Percentiles rank a stretch among this genome's conserved stretches.
Conservation (phyloP, 2,888 invertebrate species). For the Eulithis prunata region DNA sequence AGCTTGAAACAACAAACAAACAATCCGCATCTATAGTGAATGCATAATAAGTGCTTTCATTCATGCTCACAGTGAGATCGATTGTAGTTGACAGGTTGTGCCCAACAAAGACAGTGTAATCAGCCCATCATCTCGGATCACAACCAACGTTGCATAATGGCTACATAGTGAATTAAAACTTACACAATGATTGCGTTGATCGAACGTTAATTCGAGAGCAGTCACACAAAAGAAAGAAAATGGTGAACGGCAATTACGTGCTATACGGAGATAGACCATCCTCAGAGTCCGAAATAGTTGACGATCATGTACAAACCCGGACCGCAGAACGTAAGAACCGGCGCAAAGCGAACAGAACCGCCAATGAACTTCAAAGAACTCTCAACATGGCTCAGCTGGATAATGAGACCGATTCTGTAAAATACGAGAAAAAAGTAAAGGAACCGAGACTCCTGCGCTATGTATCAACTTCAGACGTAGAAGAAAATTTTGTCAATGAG, state of each 20-base stretch:
- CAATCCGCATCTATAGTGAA: conserved; percentile 57
- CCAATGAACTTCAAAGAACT: conserved; percentile 69
- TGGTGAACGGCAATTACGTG: conserved; percentile 81
- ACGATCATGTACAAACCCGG: conserved; percentile 72
- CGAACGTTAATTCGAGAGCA: conserved; percentile 42
- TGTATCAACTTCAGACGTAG: conserved; percentile 72
- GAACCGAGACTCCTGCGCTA: conserved; percentile 74
- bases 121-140: conserved; percentile 39
- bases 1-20: conserved; percentile 69
- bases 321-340: conserved; percentile 68
- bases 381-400: conserved; percentile 70
- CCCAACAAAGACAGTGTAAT: conserved; percentile 39
- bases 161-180: conserved; percentile 42
- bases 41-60: conserved; percentile 51
- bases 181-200: conserved; percentile 53
- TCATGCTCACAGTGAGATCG: conserved; percentile 50
- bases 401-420: conserved; percentile 77
- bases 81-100: conserved; percentile 44
- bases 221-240: conserved; percentile 51
- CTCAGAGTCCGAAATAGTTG: conserved; percentile 75
- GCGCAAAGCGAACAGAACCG: conserved; percentile 66
- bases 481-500: conserved; percentile 71
- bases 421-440: conserved; percentile 75
- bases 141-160: conserved; percentile 41
- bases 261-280: conserved; percentile 75